These are phyloP conservation scores for Urocyon cinereoargenteus DNA, from an alignment of 2,797 vertebrate genomes.

Conservation along the genomic window DNA sequence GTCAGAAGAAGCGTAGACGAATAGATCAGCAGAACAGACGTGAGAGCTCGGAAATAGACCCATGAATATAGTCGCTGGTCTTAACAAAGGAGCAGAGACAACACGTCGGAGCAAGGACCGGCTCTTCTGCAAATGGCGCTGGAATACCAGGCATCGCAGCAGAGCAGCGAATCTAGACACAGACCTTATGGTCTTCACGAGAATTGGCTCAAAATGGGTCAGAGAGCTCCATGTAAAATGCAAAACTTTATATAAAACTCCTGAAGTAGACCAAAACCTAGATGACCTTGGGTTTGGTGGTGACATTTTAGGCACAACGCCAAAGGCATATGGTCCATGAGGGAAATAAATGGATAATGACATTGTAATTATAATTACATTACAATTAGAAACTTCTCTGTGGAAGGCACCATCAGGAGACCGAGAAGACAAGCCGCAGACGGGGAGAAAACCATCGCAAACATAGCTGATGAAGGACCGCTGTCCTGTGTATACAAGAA, in stretches of 20 bases:
- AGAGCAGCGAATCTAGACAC: no score
- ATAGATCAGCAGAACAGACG: not conserved
- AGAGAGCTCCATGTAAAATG: not conserved
- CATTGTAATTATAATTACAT: no score
- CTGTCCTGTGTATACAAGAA: rapidly evolving
- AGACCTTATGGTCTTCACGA: rapidly evolving
- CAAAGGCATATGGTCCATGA: rapidly evolving
- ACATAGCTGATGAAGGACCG: not conserved
- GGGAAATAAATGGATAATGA: rapidly evolving
- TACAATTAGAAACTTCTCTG: not conserved
- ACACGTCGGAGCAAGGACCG: rapidly evolving
- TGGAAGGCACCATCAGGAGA: not conserved
- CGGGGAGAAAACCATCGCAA: rapidly evolving
- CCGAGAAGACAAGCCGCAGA: not conserved
- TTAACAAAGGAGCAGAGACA: not conserved
- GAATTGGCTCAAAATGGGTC: not conserved
- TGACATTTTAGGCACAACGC: rapidly evolving
- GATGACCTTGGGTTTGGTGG: not conserved
- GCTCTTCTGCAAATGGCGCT: not conserved
- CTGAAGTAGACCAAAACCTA: no score
- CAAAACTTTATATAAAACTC: rapidly evolving
- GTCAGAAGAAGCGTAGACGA: not conserved
- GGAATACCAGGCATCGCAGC: rapidly evolving
- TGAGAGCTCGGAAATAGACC: not conserved
- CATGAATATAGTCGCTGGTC: not conserved